These are phyloP conservation scores for Chymomyza fuscimana DNA, from an alignment of 2,888 invertebrate genomes.

Conservation along the genomic window DNA sequence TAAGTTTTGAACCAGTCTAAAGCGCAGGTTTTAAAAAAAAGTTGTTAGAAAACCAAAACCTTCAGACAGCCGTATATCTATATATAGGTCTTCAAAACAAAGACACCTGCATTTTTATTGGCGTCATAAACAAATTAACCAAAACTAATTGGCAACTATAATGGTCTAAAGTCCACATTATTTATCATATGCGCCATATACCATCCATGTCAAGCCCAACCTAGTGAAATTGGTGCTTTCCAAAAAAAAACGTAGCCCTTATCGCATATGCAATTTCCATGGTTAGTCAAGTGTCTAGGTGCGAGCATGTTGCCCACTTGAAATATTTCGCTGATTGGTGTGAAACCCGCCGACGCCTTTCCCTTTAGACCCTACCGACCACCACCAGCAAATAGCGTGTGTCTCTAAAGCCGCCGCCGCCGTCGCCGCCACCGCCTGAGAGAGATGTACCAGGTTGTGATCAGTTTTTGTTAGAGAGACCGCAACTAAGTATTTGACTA, in stretches of 20 bases:
- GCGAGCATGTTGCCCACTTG: slow-evolving; percentile 38
- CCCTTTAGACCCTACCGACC: slow-evolving; percentile 11
- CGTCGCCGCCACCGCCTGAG: neutral
- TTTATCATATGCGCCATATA: neutral
- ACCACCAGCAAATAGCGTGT: slow-evolving; percentile 54
- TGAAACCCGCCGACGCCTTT: slow-evolving; percentile 27
- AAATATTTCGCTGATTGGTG: slow-evolving; percentile 46
- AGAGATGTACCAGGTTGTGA: slow-evolving; percentile 62
- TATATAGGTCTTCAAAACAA: slow-evolving; percentile 19
- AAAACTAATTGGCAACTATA: neutral
- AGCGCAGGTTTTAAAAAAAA: too few species aligned
- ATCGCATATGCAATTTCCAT: neutral
- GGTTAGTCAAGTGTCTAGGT: neutral
- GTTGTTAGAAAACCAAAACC: neutral
- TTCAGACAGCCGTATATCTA: neutral
- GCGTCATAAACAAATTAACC: neutral
- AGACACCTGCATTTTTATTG: slow-evolving; percentile 6
- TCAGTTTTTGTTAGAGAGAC: slow-evolving; percentile 35
- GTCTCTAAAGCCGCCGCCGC: slow-evolving; percentile 27
- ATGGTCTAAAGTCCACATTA: neutral
- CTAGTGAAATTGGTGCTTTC: neutral
- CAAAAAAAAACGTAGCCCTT: neutral
- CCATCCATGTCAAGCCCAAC: neutral
- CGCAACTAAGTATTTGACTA: slow-evolving; percentile 6
- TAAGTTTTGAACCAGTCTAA: too few species aligned